phyloP scores from a whole-genome alignment of 2,888 invertebrate species.

The Cheilosia impressa region DNA sequence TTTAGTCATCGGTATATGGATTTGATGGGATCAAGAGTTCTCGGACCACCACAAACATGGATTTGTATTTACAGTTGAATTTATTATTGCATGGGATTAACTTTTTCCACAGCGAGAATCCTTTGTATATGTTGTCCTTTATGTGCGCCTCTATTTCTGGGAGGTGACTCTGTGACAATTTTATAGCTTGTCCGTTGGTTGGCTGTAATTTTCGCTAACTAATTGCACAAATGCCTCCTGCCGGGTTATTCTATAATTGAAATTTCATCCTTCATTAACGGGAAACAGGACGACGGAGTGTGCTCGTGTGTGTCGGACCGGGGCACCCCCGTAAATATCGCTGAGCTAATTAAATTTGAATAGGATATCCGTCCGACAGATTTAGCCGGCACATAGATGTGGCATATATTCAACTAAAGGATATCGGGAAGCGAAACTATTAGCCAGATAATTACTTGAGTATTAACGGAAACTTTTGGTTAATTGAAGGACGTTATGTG shows the following conservation, averaged over 20 bases:
- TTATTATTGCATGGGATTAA: slow-evolving; percentile 49
- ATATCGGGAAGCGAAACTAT: slow-evolving; percentile 41
- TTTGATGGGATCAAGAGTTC: slow-evolving; percentile 67
- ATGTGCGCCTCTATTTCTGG: not conserved
- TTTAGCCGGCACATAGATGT: slow-evolving; percentile 3
- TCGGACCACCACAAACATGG: slow-evolving; percentile 59
- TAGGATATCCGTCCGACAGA: slow-evolving; percentile 63
- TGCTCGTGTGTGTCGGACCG: not conserved
- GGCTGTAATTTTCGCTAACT: slow-evolving; percentile 59
- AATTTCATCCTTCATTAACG: slow-evolving; percentile 72
- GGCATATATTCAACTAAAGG: not conserved
- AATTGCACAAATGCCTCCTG: slow-evolving; percentile 64
- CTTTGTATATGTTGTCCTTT: not conserved
- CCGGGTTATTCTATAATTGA: slow-evolving; percentile 70
- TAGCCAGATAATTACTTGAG: slow-evolving; percentile 55
- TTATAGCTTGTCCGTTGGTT: slow-evolving; percentile 16
- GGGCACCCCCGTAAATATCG: slow-evolving; percentile 24
- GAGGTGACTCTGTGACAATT: not conserved
- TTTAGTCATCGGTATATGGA: slow-evolving; percentile 19
- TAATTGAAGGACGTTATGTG: slow-evolving; percentile 51
- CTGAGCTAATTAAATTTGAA: slow-evolving; percentile 71
- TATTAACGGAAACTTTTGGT: slow-evolving; percentile 58
- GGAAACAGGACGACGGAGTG: slow-evolving; percentile 29
- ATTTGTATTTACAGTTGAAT: slow-evolving; percentile 54
- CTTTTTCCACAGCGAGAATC: slow-evolving; percentile 22